Base-by-base conservation (phyloP, 2,888 invertebrate species). In the Chalcis sispes region DNA sequence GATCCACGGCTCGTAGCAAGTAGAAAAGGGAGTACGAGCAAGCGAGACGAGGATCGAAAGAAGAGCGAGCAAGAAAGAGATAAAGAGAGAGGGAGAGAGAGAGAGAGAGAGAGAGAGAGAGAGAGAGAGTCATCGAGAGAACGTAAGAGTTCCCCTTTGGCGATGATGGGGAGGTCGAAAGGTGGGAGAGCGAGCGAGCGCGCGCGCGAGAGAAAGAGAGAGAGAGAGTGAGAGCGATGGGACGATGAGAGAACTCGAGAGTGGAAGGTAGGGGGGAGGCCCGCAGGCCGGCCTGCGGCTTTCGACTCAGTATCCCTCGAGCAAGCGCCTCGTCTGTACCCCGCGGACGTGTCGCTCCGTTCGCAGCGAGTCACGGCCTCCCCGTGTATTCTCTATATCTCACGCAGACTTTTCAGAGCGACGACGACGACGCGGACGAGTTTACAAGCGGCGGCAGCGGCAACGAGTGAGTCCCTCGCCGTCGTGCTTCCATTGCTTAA, bases 241-340 rank as follows among this genome's bases (percentile, higher is more conserved):
- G 18, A 64, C 52, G 58, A 62, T 13, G 52, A 50, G 59, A 59
- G 29, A 42, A 29, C 23, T 69, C 58, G 50, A 46, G 76, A 32
- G 27, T 23, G 20, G 25, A 32, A 36, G 50, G 66, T 67, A 72
- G 71, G 86, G 85, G 86, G 86, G 86, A 85, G 85, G 86, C 86
- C 86, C 89, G 87, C 85, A 87, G 88, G 88, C 86, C 87, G 86
- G 87, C 88, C 88, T 83, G 86, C 88, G 89, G 89, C 89, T 70
- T 71, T 72, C 85, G 82, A 84, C 85, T 88, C 88, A 88, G 88
- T 88, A 85, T 89, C 87, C 89, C 90, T 87, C 88, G 88, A 87
- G 88, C 88, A 87, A 90, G 89, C 89, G 89, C 86, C 87, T 85
- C 86, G 87, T 85, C 85, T 86, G 87, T 89, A 90, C 87, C 89